These are phyloP conservation scores for Ooceraea biroi DNA, from an alignment of 1,140 invertebrate species.

Conservation along the genomic window DNA sequence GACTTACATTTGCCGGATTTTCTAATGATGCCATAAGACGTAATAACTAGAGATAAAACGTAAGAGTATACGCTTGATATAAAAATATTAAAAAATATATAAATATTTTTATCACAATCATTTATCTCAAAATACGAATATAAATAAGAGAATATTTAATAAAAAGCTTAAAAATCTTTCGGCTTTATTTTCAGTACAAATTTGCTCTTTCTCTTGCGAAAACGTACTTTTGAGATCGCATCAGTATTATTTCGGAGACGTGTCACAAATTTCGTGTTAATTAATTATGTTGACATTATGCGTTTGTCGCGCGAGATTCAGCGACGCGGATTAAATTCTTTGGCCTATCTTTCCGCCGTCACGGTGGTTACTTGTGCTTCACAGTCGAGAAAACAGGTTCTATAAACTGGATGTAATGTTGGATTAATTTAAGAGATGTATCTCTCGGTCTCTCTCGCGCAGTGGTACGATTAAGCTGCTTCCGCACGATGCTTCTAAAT, in stretches of 20 bases:
- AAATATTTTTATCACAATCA: background rate
- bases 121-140: too few species aligned
- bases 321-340: slow-evolving; percentile 16
- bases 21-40: background rate
- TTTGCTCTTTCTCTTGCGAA: background rate
- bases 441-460: background rate
- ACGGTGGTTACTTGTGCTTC: slow-evolving; percentile 1
- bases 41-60: background rate
- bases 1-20: background rate
- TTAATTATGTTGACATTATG: background rate
- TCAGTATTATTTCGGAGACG: too few species aligned
- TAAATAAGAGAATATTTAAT: too few species aligned
- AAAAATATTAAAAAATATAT: background rate
- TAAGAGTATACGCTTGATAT: background rate
- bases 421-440: slow-evolving; percentile 31
- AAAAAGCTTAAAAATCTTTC: too few species aligned
- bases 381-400: background rate
- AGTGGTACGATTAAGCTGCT: background rate
- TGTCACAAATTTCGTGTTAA: background rate
- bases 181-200: background rate
- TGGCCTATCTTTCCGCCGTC: background rate
- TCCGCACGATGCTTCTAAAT: background rate
- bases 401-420: background rate
- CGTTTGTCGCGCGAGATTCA: background rate
- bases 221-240: background rate